Base-by-base conservation (phyloP, 1,140 invertebrate species). In the Drosophila watanabei region DNA sequence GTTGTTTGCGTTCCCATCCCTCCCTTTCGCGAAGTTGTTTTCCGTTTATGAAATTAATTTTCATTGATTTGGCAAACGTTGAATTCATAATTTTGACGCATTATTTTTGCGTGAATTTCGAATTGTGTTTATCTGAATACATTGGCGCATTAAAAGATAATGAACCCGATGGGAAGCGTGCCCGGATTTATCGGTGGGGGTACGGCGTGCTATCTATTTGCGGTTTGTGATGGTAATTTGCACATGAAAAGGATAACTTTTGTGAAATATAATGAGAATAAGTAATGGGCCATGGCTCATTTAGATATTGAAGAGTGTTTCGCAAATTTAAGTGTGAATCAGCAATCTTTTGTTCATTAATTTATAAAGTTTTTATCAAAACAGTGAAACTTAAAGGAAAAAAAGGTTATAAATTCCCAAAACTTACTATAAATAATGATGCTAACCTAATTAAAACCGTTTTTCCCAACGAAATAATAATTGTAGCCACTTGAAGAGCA, bases 61-160 rank as follows among this genome's bases (percentile, higher is more conserved):
- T 68, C 85, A 89, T 89, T 89, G 85, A 89, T 89, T 89, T 90
- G 85, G 66, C 82, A 90, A 89, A 89, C 88, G 86, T 89, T 89
- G 85, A 89, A 89, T 89, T 90, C 70, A 90, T 89, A 89, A 89
- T 89, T 89, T 90, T 90, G 86, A 89, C 85, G 85, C 85, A 89
- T 89, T 89, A 89, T 89, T 89, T 88, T 85, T 88, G 85, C 54
- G 85, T 89, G 85, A 85, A 89, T 88, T 88, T 81, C 52, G 66
- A 81, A 81, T 84, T 89, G 69, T 84, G 69, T 84, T 88, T 88
- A 87, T 87, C 80, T 56, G 69, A 75, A 86, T 63, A 76, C 70
- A 62, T 54, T 80, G 60, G 33, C 66, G 65, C 78, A 85, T 85
- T 85, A 90, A 81, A 82, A 72, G 86, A 90, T 89, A 89, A 89